phyloP scores from a whole-genome alignment of 1,140 invertebrate species.

The Onthophagus taurus region DNA sequence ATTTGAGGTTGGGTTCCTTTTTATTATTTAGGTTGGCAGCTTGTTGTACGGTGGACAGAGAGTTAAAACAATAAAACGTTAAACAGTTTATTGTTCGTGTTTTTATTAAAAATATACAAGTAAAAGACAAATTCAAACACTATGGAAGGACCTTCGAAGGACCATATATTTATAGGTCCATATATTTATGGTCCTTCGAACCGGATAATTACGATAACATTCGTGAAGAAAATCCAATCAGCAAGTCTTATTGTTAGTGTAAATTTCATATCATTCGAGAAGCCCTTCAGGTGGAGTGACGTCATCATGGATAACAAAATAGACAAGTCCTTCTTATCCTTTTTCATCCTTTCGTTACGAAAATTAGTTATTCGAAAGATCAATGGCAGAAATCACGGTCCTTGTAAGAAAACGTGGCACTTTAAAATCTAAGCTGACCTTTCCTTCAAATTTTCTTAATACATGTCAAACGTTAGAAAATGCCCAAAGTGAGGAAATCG shows the following conservation, averaged over 20 bases:
- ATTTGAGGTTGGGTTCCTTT: too few species aligned
- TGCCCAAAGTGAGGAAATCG: neutral
- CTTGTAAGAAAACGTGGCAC: conserved; percentile 1
- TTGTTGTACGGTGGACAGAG: too few species aligned
- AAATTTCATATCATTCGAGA: too few species aligned
- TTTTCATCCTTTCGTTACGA: neutral
- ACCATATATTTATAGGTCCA: too few species aligned
- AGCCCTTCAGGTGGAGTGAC: neutral
- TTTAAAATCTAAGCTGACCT: conserved; percentile 1
- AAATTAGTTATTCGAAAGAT: neutral
- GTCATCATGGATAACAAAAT: neutral
- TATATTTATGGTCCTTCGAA: conserved; percentile 9
- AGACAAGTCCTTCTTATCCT: neutral
- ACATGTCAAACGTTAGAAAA: neutral
- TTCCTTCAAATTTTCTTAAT: neutral
- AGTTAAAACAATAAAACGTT: too few species aligned
- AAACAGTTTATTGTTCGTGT: too few species aligned
- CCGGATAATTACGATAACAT: neutral
- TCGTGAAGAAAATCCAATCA: neutral
- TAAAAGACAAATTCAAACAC: too few species aligned
- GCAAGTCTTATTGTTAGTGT: neutral
- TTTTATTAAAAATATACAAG: too few species aligned
- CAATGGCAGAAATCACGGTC: too few species aligned
- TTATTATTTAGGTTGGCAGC: too few species aligned
- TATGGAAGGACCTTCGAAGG: too few species aligned